Base-by-base conservation (phyloP, 1,140 invertebrate species). In the Berghia stephanieae region DNA sequence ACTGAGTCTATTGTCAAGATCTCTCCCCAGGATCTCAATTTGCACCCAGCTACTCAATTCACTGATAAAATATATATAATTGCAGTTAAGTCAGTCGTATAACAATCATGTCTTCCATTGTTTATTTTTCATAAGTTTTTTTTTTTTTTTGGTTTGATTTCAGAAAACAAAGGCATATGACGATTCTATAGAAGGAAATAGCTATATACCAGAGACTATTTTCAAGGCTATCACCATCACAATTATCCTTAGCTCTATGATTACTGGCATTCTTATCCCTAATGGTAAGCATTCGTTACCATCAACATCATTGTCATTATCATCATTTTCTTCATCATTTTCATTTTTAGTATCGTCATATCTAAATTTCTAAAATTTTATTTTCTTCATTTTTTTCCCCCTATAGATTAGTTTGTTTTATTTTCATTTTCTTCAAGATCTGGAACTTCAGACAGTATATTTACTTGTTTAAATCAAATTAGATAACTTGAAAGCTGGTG, bases 181-280 rank as follows among this genome's bases (percentile, higher is more conserved):
- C 89, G 93, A 83, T 85, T 84, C 86, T 91, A 92, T 84, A 81
- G 90, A 85, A 86, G 49, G 79, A 4, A 89, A 87, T 21, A 91
- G 91, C 81, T 92, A 93, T 81, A 96, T 97, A 82, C 94, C 95
- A 38, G 94, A 95, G 88, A 86, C 88, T 38, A 92, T 93, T 81
- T 97, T 97, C 86, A 93, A 94, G 80, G 91, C 92, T 27, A 92
- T 98, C 18, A 98, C 96, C 0, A 86, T 94, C 13, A 88, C 91
- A 10, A 95, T 98, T 80, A 92, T 98, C 0, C 82, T 90, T 1
- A 90, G 92, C n/a, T 94, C 96, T 3, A 90, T 97, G 31, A 88
- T 93, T 36, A 92, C 94, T 73, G 95, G 94, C 16, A 88, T 91
- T 31, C 74, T 90, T 18, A 86, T 91, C 60, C 90, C 90, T 18